phyloP scores from a whole-genome alignment of 2,888 invertebrate genomes.

The Empis livida region DNA sequence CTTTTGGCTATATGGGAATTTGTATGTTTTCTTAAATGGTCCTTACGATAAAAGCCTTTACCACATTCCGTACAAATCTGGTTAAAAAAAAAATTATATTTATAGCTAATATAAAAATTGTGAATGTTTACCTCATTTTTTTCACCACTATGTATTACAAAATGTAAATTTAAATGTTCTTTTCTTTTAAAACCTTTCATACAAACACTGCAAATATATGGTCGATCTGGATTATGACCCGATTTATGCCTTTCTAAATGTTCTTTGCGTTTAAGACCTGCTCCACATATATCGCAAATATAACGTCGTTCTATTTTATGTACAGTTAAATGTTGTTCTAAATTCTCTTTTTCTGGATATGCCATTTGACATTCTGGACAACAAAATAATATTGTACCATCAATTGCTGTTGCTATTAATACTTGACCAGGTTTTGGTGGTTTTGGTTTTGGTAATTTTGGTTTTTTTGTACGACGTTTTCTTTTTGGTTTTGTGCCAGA shows the following conservation, averaged over 20 bases:
- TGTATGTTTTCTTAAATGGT: conserved; percentile 67
- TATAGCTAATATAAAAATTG: neutral
- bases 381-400: conserved; percentile 62
- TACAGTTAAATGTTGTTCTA: conserved; percentile 62
- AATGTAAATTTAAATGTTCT: conserved; percentile 70
- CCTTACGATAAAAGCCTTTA: conserved; percentile 61
- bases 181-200: conserved; percentile 69
- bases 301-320: conserved; percentile 70
- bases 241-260: conserved; percentile 66
- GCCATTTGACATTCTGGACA: conserved; percentile 75
- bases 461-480: conserved; percentile 67
- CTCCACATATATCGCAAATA: conserved; percentile 65
- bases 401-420: conserved; percentile 58
- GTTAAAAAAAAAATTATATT: neutral
- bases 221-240: conserved; percentile 69
- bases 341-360: conserved; percentile 62
- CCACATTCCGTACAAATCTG: conserved; percentile 23
- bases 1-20: conserved; percentile 65
- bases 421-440: conserved; percentile 71
- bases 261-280: conserved; percentile 64
- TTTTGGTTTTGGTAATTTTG: conserved; percentile 59
- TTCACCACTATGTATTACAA: conserved; percentile 72
- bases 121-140: conserved; percentile 51
- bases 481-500: conserved; percentile 16
- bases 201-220: conserved; percentile 64